Base-by-base conservation (phyloP, 2,888 invertebrate species). In the Apodemia mormo region DNA sequence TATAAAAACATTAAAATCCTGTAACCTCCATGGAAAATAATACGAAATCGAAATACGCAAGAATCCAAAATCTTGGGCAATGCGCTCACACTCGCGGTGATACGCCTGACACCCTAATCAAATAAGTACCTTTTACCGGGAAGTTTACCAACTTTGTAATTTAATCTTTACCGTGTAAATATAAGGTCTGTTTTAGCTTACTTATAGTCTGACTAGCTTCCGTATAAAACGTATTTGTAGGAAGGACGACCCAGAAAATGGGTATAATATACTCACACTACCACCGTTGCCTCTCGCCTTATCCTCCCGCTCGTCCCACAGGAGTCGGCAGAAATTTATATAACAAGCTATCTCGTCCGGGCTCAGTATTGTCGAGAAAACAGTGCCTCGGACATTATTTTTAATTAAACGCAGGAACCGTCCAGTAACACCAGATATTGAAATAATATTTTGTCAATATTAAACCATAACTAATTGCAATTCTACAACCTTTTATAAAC, bases 191-290 rank as follows among this genome's bases (percentile, higher is more conserved):
- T 73, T 81, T 85, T 85, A 61, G 76, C 68, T 54, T 79, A 80
- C 70, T 66, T 67, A 65, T 71, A 80, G 81, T 82, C 85, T 84
- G 89, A 87, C 90, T 91, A 86, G 92, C 92, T 92, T 92, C 92
- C 92, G 91, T 88, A 90, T 92, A 92, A 92, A 93, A 90, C 91
- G 92, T 93, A 93, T 93, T 93, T 93, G 93, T 92, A 89, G 91
- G 92, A 92, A 93, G 92, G 93, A 92, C 93, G 93, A 92, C 92
- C 92, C 92, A 93, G 93, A 92, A 93, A 93, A 93, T 92, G 90
- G 91, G 90, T 92, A 93, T 92, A 92, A 92, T 93, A 89, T 91
- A 92, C 93, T 92, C 92, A 91, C 90, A 92, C 92, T 90, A 89
- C 45, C 45, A 45, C 90, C 86, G 79, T 76, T 80, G 85, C 85